Conservation (phyloP, 2,888 invertebrate species). For the Sturmia bella region DNA sequence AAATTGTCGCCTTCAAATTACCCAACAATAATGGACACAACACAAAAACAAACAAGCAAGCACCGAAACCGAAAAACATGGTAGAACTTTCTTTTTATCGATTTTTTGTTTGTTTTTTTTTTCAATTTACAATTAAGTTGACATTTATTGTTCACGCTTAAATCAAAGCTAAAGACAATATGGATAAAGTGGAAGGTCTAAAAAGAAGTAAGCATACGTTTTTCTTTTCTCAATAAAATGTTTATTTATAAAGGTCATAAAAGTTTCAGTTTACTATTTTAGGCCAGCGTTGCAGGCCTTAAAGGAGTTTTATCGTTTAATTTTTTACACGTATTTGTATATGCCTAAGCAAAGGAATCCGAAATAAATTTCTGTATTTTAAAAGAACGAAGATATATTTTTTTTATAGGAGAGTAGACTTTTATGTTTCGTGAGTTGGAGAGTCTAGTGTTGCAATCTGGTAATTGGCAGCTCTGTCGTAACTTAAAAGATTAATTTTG, state of each 20-base stretch:
- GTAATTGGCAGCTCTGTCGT: no score
- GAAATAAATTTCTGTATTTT: no score
- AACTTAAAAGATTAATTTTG: no score
- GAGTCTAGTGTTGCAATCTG: no score
- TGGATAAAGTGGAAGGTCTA: background rate
- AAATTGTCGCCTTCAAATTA: conserved; percentile 19
- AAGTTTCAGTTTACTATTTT: background rate
- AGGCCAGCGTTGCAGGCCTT: background rate
- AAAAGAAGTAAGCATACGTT: background rate
- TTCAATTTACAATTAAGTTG: conserved; percentile 81
- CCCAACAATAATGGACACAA: conserved; percentile 26
- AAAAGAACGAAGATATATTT: no score
- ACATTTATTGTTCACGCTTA: conserved; percentile 82
- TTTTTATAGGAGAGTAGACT: no score
- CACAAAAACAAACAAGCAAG: background rate
- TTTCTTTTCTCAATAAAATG: background rate
- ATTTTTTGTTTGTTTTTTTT: no score
- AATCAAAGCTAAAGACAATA: conserved; percentile 71
- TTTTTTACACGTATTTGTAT: background rate
- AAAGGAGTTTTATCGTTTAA: conserved; percentile 10
- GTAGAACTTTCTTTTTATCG: background rate
- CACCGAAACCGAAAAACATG: conserved; percentile 2
- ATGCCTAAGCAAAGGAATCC: background rate
- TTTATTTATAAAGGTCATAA: background rate
- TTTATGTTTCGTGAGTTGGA: no score